Base-by-base conservation (phyloP, 2,888 invertebrate species). In the Acanthosepion lycidas region DNA sequence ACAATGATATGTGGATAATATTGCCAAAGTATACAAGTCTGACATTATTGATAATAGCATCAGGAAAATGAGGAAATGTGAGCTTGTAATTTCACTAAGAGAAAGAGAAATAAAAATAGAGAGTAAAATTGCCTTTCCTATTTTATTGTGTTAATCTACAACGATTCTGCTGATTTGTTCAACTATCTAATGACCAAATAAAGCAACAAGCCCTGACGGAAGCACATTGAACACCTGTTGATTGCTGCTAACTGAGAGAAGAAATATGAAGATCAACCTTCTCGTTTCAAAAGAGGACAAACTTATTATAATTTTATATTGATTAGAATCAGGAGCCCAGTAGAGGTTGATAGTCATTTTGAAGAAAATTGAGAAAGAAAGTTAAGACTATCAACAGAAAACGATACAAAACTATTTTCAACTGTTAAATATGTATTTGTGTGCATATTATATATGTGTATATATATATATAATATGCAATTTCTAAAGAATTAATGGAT, bases 171-270 rank as follows among this genome's bases (percentile, higher is more conserved):
- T 78, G 59, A 59, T 59, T 59, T 59, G 78, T n/a, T 78, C n/a
- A n/a, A 78, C n/a, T 78, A 33, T 9, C 15, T 2, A n/a, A 78
- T n/a, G n/a, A 4, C 78, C 78, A 78, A 78, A 78, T 78, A 78
- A 78, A 78, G 78, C 78, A 78, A 78, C 78, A 78, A 78, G 78
- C 15, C 8, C 33, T n/a, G 78, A 15, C n/a, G 15, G 20, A 23
- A 64, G 78, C 78, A n/a, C n/a, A 78, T n/a, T n/a, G n/a, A 78
- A 78, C 78, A 78, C 78, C 78, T 78, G 78, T 78, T 78, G 78
- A n/a, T 78, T n/a, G 78, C 78, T n/a, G 78, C n/a, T 78, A 8
- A 78, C n/a, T n/a, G 78, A 0, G 78, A 78, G 33, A n/a, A 33
- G 78, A 78, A 78, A 78, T 33, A 78, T 78, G n/a, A 78, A 78